These are phyloP conservation scores for Amblyopsis rosae DNA, from an alignment of 2,113 vertebrate genomes.

Conservation along the genomic window DNA sequence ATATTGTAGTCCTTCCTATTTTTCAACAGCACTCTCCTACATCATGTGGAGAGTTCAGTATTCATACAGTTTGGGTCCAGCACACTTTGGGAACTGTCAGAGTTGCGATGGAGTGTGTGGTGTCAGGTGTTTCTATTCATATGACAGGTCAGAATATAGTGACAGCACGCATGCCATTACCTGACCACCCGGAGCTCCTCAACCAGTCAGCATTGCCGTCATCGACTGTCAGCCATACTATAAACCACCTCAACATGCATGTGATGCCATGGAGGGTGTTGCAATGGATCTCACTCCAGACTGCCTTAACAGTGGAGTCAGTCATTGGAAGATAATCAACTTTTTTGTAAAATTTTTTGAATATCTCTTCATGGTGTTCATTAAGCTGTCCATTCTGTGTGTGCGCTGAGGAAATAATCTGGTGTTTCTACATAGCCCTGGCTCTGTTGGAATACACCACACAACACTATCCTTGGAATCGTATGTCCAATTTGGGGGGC, in stretches of 20 bases:
- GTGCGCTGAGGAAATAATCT: too few relatives aligned
- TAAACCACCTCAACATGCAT: conserved; percentile 48
- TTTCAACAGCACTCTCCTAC: conserved; percentile 18
- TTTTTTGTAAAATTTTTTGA: too few relatives aligned
- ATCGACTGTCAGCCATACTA: conserved; percentile 38
- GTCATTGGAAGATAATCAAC: too few relatives aligned
- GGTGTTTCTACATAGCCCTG: too few relatives aligned
- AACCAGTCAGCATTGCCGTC: conserved; percentile 39
- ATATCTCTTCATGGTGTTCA: too few relatives aligned
- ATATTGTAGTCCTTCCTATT: conserved; percentile 23
- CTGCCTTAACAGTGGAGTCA: too few relatives aligned
- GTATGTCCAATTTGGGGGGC: too few relatives aligned
- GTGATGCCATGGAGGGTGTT: conserved; percentile 19
- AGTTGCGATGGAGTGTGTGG: conserved; percentile 18
- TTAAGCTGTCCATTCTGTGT: too few relatives aligned
- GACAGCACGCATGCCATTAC: conserved; percentile 20
- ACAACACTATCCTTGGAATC: too few relatives aligned
- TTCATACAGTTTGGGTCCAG: conserved; percentile 35
- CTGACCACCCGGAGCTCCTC: conserved; percentile 8
- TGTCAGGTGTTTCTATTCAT: conserved; percentile 36
- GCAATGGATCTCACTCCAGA: conserved; percentile 10
- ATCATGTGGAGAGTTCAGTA: conserved; percentile 11
- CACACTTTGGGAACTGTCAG: conserved; percentile 30
- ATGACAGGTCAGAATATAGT: conserved; percentile 30
- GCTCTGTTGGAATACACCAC: too few relatives aligned